Base-by-base conservation (phyloP, 2,113 vertebrate species). In the Stigmatopora argus region DNA sequence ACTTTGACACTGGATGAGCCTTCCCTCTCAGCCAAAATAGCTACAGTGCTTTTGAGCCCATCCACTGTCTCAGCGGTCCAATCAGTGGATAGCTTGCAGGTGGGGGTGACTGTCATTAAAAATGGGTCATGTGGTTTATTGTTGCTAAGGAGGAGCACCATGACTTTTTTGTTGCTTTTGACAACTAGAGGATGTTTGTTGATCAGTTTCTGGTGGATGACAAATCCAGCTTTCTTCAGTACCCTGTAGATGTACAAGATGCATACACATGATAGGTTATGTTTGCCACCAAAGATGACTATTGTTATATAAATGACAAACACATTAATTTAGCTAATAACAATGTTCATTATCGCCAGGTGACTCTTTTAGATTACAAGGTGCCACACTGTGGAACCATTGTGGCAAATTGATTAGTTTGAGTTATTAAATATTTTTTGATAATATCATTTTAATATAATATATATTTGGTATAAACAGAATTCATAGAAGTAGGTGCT, bases 121-220 rank as follows among this genome's bases (percentile, higher is more conserved):
- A 72, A 69, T 1, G 70, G 70, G 58, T 70, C 60, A 19, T 34
- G 0, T 31, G 70, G 66, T 1, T 2, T 3, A 7, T 70, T 73
- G 19, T 53, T 11, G 63, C 70, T 72, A 7, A 77, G 45, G 21
- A 73, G 66, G 44, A 69, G 15, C 35, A 69, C 70, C 75, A 77
- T 69, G 1, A 77, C 59, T 41, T 62, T 72, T 63, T 73, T 77
- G 66, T 66, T 13, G 19, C 75, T 73, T 46, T 55, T 38, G 35
- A 77, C 19, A 9, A 69, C 0, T 11, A 68, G 1, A 14, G 69
- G 61, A 15, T 53, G 38, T 17, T 12, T 55, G 11, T 0, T 0
- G 0, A 0, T 3, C 6, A 62, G 0, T 60, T 1, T 17, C 0
- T 7, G 0, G 0, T 2, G 0, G 26, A 0, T 26, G 31, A 17